Conservation (phyloP, 2,797 vertebrate species). For the Phyllotis vaccarum region DNA sequence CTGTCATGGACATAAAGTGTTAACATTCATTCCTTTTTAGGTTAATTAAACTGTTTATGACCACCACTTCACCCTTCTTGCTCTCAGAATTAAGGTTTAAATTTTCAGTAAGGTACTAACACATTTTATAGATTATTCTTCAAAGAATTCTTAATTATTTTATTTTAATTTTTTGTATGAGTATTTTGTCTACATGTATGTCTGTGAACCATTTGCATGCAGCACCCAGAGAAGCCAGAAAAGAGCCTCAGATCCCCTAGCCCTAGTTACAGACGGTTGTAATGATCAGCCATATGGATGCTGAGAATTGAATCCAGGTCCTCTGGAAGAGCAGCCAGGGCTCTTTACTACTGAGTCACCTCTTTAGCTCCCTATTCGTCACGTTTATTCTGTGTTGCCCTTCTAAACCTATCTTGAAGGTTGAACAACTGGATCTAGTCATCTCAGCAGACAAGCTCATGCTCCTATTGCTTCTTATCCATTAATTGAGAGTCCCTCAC, state of each 20-base stretch:
- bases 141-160: not conserved
- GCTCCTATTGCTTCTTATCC: not conserved
- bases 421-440: not conserved
- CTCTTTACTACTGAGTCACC: not conserved
- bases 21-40: slow-evolving; percentile 31
- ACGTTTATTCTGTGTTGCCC: not conserved
- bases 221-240: not conserved
- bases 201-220: not conserved
- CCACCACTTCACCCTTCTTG: not conserved
- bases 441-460: not conserved
- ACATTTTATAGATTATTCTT: not conserved
- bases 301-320: not conserved
- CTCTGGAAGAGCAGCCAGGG: not conserved
- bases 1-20: not conserved
- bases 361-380: not conserved
- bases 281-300: not conserved
- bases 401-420: slow-evolving; percentile 6
- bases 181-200: not conserved
- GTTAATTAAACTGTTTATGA: not conserved
- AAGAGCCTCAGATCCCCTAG: not conserved
- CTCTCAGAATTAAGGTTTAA: slow-evolving; percentile 33
- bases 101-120: not conserved
- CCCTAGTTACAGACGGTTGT: not conserved
- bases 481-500: not conserved
- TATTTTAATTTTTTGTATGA: not conserved